Evolutionary conservation across 2,797 vertebrate genomes (phyloP), one percentile per base, ranked within the genome.

Genomic region (Melanogrammus aeglefinus): DNA sequence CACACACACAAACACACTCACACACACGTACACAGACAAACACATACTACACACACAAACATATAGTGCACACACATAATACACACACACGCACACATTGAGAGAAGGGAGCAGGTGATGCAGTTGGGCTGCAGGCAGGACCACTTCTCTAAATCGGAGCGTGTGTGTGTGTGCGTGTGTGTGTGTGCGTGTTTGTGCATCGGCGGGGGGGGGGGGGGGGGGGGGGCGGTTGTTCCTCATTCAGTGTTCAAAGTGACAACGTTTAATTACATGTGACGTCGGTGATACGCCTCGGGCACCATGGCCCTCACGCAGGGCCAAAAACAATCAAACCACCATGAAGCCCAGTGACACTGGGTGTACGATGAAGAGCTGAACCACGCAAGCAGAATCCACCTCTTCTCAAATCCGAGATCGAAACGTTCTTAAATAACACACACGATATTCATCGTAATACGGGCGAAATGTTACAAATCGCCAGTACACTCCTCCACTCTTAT

Each of bases 71-170:
- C 51, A n/a, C 18, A 21, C 5, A n/a, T 4, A 57, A 57, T 16
- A n/a, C 51, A 57, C 51, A 57, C 51, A 57, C 51, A 57, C 51
- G 18, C 57, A 63, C 57, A 63, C 57, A 63, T 24, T 24, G 57
- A 74, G 80, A 36, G 35, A 75, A 72, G 36, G 14, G 12, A 29
- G 69, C 21, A 79, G 0, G 33, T 66, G 6, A 27, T 31, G 69
- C 10, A 73, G 75, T 24, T 36, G 38, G 75, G 38, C 69, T 81
- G 57, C 57, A 63, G 21, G 57, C 21, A 79, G 63, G 47, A 72
- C 18, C 41, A 72, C 47, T 74, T n/a, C 66, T 2, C 51, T 79
- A 39, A 79, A 79, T 75, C 75, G 72, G 76, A 63, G 51, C 1
- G 47, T 5, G 21, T n/a, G 18, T 33, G 77, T 73, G 33, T 29